Base-by-base conservation (phyloP, 2,797 vertebrate species). In the Melanotaenia pygmaea region DNA sequence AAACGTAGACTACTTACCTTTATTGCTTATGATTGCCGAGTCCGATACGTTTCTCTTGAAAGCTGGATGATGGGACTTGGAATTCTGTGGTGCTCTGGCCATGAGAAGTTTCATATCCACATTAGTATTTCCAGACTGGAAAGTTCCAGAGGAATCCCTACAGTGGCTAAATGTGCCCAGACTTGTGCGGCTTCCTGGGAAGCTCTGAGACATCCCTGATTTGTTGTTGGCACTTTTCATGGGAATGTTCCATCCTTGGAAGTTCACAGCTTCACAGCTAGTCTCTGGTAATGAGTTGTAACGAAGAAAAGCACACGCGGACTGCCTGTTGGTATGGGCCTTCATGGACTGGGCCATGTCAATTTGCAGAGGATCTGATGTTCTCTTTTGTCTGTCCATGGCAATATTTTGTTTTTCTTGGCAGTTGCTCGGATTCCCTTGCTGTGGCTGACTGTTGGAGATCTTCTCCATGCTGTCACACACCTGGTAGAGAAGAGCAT, bases 391-490 rank as follows among this genome's bases (percentile, higher is more conserved):
- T 61, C 37, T 13, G 34, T 70, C 73, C 37, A 13, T 28, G 3
- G 66, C 40, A 13, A 10, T 10, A 4, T 81, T 60, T 51, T 20
- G 50, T 28, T 81, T 74, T 63, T 28, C 37, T 68, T 72, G 76
- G 72, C 45, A 3, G 66, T 5, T 38, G 9, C n/a, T 9, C 10
- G 38, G 43, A 40, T 54, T 62, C 20, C 0, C 65, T 69, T 74
- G 78, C 37, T 77, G 45, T 4, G 82, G 77, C 67, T 93, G 90
- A 70, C 79, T 90, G 89, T 83, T 92, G 60, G 94, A 96, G 78
- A 93, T 90, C 87, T 90, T 96, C 92, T 99, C 98, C 77, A 98
- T 82, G 20, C 93, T 94, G 85, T 98, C 96, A 87, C 97, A 99
- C 18, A 94, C 94, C 89, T 96, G 94, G 90, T 95, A 98, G 12